Conservation (phyloP, 1,140 invertebrate species). For the Pectinophora gossypiella region DNA sequence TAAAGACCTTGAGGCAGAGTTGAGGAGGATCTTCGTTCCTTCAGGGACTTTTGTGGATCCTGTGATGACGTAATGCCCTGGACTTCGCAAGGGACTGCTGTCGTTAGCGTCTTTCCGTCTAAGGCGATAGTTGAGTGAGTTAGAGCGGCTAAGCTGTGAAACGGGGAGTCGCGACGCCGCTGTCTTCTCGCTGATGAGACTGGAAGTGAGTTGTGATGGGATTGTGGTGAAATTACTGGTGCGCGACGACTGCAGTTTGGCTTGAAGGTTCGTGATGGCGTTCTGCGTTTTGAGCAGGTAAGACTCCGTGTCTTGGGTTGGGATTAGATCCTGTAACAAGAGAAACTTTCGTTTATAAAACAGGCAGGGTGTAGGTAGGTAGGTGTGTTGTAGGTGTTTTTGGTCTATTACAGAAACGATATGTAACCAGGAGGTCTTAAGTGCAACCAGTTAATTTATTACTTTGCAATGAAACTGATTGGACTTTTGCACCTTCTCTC, state of each 20-base stretch:
- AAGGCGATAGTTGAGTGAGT: conserved; percentile 68
- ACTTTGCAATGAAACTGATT: no score
- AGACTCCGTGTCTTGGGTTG: conserved; percentile 77
- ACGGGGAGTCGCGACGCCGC: conserved; percentile 60
- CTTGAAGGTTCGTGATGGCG: conserved; percentile 80
- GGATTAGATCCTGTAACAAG: conserved; percentile 72
- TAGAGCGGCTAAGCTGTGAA: conserved; percentile 66
- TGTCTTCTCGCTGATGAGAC: conserved; percentile 63
- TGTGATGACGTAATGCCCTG: conserved; percentile 68
- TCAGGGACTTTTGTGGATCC: conserved; percentile 56
- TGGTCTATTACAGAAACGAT: no score
- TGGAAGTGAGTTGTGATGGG: conserved; percentile 56
- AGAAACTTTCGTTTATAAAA: no score
- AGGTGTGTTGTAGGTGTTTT: no score
- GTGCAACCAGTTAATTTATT: no score
- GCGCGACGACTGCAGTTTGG: conserved; percentile 61
- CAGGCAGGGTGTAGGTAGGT: no score
- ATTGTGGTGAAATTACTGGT: conserved; percentile 46
- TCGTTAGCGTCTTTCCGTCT: conserved; percentile 57
- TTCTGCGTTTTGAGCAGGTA: conserved; percentile 82
- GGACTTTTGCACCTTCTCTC: no score
- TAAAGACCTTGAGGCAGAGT: conserved; percentile 57
- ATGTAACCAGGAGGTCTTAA: no score
- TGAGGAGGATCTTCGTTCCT: conserved; percentile 46
- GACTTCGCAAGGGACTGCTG: conserved; percentile 66